A percentile compares a stretch with the other conserved stretches of the same genome.
These are phyloP conservation scores for Ophioninae sp. DNA, from an alignment of 2,888 invertebrate genomes.

Conservation along the genomic window DNA sequence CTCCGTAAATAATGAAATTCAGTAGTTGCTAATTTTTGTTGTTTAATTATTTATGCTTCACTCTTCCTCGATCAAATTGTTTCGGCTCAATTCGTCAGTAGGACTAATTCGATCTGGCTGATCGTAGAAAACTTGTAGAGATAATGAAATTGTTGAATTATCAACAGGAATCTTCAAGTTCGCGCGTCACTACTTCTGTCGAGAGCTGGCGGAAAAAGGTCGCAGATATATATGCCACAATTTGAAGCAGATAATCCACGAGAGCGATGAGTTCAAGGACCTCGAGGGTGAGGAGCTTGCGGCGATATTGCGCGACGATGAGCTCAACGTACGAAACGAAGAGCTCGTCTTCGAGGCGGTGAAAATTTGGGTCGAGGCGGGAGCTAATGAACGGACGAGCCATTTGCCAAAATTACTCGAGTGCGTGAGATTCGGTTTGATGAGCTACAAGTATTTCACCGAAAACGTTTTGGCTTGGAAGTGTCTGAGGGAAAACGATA, in stretches of 20 bases:
- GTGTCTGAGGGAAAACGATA: conserved; percentile 81
- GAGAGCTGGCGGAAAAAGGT: conserved; percentile 85
- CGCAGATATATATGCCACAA: conserved; percentile 84
- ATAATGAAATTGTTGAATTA: neutral
- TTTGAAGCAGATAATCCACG: conserved; percentile 84
- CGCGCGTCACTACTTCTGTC: conserved; percentile 87
- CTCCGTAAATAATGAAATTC: no score
- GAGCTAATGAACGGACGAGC: conserved; percentile 82
- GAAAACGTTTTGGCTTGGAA: conserved; percentile 83
- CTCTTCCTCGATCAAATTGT: no score
- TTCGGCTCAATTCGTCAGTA: no score
- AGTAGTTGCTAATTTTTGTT: no score
- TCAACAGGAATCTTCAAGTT: conserved; percentile 85
- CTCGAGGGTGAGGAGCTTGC: conserved; percentile 85
- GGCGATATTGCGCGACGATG: conserved; percentile 86
- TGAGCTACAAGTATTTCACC: conserved; percentile 84
- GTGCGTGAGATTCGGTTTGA: conserved; percentile 86
- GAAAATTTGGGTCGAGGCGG: conserved; percentile 87
- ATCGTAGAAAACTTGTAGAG: neutral
- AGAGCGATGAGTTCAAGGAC: conserved; percentile 85
- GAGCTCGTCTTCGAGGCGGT: conserved; percentile 89
- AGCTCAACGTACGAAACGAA: conserved; percentile 88
- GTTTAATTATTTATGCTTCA: no score
- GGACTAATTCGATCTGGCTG: neutral
- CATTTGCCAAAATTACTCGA: conserved; percentile 84